Evolutionary conservation across 2,888 invertebrate genomes (phyloP).

Genomic region (Magallana nippona): DNA sequence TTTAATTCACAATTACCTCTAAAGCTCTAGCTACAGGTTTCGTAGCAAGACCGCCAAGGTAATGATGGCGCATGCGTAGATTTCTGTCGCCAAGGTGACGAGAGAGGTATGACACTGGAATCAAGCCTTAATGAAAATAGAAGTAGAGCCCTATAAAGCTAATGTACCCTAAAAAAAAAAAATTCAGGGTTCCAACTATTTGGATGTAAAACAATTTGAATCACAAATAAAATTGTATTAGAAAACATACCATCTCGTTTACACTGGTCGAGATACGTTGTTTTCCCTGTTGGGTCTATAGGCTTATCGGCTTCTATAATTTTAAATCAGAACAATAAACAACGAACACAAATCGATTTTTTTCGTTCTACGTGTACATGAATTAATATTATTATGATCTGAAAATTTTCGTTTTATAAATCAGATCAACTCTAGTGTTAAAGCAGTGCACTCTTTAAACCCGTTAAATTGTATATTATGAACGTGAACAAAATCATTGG

Average conservation of each 20-base stretch:
- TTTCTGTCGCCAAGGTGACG: constrained; percentile 73
- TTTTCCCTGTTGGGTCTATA: constrained; percentile 68
- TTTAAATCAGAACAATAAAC: constrained; percentile 34
- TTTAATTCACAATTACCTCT: constrained; percentile 60
- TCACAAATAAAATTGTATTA: not conserved
- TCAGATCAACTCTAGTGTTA: no score
- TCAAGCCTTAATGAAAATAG: constrained; percentile 58
- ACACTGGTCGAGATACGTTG: constrained; percentile 69
- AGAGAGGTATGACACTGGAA: constrained; percentile 72
- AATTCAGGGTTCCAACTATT: not conserved
- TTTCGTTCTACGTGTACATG: no score
- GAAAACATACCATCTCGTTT: constrained; percentile 62
- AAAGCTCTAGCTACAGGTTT: constrained; percentile 76
- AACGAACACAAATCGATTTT: no score
- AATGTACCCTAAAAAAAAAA: not conserved
- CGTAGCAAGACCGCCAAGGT: constrained; percentile 73
- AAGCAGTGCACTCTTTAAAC: no score
- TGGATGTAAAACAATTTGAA: not conserved
- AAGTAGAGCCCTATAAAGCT: not conserved
- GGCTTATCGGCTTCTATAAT: constrained; percentile 54
- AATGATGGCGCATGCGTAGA: constrained; percentile 75
- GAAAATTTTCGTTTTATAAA: no score
- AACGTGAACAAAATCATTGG: no score
- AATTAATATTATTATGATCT: no score
- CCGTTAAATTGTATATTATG: no score